Conservation (phyloP, 2,113 vertebrate species). For the Erythrocercus mccallii region DNA sequence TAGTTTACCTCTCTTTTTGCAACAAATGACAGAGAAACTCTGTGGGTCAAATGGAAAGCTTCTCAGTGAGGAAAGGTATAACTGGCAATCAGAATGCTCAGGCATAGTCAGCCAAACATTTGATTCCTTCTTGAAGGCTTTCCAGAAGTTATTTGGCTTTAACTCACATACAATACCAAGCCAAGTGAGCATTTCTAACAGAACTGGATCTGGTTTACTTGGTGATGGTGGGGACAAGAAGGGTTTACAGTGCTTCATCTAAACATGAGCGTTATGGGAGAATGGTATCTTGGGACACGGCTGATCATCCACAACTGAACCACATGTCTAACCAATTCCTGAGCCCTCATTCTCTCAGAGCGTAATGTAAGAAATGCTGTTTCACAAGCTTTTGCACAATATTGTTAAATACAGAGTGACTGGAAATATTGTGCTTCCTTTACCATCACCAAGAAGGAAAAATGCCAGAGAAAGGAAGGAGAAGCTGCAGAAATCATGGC, state of each 20-base stretch:
- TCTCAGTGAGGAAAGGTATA: background rate
- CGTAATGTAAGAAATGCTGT: background rate
- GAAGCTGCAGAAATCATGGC: background rate
- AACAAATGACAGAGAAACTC: background rate
- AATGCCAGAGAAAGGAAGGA: background rate
- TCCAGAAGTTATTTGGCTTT: background rate
- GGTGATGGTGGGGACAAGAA: background rate
- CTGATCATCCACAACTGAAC: background rate
- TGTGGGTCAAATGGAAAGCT: background rate
- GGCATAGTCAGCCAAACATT: background rate
- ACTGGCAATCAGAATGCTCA: background rate
- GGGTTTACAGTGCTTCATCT: background rate
- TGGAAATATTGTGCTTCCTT: background rate
- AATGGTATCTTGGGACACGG: background rate
- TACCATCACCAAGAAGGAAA: background rate
- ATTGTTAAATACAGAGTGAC: background rate
- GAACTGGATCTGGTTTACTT: background rate
- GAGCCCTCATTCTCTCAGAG: background rate
- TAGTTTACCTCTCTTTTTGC: background rate
- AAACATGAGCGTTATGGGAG: background rate
- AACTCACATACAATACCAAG: background rate
- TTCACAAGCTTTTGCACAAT: background rate
- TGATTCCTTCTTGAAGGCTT: background rate
- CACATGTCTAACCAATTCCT: background rate
- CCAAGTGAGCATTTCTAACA: background rate